Base-by-base conservation (phyloP, 1,140 invertebrate genomes). In the Pseudomyrmex sp. region DNA sequence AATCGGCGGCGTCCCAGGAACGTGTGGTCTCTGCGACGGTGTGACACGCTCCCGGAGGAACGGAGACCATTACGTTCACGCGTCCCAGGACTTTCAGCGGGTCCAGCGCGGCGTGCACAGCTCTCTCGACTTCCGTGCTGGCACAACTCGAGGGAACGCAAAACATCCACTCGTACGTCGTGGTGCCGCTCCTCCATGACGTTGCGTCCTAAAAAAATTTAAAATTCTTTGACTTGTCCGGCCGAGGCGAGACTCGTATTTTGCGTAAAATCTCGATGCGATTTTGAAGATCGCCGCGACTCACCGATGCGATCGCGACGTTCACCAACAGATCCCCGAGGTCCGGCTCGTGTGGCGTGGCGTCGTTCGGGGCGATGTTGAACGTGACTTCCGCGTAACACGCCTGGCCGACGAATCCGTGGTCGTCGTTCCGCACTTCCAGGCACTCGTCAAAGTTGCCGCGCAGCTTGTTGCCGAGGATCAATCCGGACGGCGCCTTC, bases 361-460 rank as follows among this genome's bases (percentile, higher is more conserved):
- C 80, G 10, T 70, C n/a, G 44, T 87, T 74, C 44, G 82, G 68
- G 0, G 77, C n/a, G 52, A 93, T 85, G 50, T 89, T 79, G 63
- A 93, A 93, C 62, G 87, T 86, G 13, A 93, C 89, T 15, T 54
- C 82, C 26, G 80, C 88, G 23, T 82, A 92, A 72, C 92, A 93
- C n/a, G 92, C 91, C 69, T 93, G 90, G 0, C 91, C 91, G 15
- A 85, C 61, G 69, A 93, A 92, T 58, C 84, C 88, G 35, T 90
- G 80, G 35, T 75, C 80, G 48, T 75, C 77, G 52, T 76, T 93
- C 61, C 87, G 85, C 7, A 93, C 89, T 59, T 83, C 56, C 8
- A 95, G 66, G 72, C 95, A 95, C 85, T 95, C 93, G 82, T 95
- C 94, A 86, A 94, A 95, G 88, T 95, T 94, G 18, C 95, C 95